Evolutionary conservation across 2,113 vertebrate species (phyloP).

Genomic region (Clinocottus analis): DNA sequence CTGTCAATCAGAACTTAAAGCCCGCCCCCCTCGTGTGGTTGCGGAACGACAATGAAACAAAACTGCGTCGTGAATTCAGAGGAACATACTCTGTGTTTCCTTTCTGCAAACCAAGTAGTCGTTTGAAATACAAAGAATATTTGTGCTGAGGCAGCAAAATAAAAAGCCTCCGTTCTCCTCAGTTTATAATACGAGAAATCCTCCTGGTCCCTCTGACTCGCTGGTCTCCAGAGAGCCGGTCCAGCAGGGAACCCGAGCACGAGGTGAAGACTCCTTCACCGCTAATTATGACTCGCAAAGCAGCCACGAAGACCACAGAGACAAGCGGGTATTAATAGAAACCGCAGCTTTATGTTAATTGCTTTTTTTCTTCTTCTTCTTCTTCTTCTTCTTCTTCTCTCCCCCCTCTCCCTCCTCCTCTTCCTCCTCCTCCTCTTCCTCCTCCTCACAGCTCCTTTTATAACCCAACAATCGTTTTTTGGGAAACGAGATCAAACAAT

Average conservation of each 20-base stretch:
- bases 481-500: conserved; percentile 80
- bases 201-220: conserved; percentile 18
- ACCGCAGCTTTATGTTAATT: conserved; percentile 74
- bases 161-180: background rate
- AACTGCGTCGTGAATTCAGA: too few species aligned
- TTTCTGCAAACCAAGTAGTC: too few species aligned
- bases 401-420: too few species aligned
- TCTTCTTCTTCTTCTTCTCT: too few species aligned
- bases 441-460: conserved; percentile 21
- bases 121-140: background rate
- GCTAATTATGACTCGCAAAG: conserved; percentile 81
- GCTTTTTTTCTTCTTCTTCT: conserved; percentile 51
- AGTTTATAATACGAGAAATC: background rate
- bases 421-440: too few species aligned
- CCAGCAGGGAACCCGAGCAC: conserved; percentile 45
- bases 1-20: too few species aligned
- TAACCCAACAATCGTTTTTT: conserved; percentile 70
- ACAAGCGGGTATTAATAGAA: conserved; percentile 69
- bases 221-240: conserved; percentile 37
- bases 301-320: conserved; percentile 62
- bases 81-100: too few species aligned
- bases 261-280: conserved; percentile 72
- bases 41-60: too few species aligned
- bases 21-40: too few species aligned
- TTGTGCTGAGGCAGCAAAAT: background rate